These are phyloP conservation scores for Jacana jacana DNA, from an alignment of 2,113 vertebrate genomes.

Conservation along the genomic window DNA sequence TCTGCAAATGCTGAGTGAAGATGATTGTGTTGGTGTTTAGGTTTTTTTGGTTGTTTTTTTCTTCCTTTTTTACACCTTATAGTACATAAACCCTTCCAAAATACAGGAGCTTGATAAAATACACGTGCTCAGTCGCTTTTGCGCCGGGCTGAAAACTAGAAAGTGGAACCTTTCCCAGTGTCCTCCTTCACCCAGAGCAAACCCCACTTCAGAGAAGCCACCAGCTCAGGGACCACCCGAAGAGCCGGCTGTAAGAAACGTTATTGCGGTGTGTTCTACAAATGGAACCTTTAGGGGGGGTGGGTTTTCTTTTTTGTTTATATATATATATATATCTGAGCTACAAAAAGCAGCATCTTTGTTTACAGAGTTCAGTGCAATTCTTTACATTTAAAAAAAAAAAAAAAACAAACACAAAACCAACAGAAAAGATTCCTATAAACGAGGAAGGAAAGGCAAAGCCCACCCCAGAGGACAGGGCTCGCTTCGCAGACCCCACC, in stretches of 20 bases:
- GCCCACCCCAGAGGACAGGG: slow-evolving; percentile 73
- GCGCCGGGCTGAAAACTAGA: slow-evolving; percentile 65
- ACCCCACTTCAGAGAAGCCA: slow-evolving; percentile 89
- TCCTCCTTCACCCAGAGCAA: slow-evolving; percentile 85
- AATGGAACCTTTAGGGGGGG: slow-evolving; percentile 87
- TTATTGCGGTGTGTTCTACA: slow-evolving; percentile 98
- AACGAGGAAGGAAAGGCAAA: slow-evolving; percentile 79
- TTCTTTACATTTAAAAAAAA: slow-evolving; percentile 83
- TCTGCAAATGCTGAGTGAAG: too few species aligned
- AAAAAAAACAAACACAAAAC: slow-evolving; percentile 54
- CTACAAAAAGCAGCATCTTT: slow-evolving; percentile 92
- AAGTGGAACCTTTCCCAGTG: slow-evolving; percentile 81
- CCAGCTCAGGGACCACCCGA: slow-evolving; percentile 87
- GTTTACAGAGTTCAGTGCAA: slow-evolving; percentile 98
- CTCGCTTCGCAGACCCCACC: slow-evolving; percentile 5
- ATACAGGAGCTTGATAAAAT: slow-evolving; percentile 83
- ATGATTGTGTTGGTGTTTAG: too few species aligned
- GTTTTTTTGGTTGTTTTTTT: too few species aligned
- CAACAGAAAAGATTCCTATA: slow-evolving; percentile 61
- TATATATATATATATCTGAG: slow-evolving; percentile 70
- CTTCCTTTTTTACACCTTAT: slow-evolving; percentile 74
- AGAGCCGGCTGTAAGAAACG: slow-evolving; percentile 92
- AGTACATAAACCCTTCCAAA: slow-evolving; percentile 74
- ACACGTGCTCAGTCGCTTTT: slow-evolving; percentile 74
- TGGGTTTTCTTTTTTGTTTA: not conserved